phyloP scores from a whole-genome alignment of 2,888 invertebrate genomes.

The Anodontia alba region DNA sequence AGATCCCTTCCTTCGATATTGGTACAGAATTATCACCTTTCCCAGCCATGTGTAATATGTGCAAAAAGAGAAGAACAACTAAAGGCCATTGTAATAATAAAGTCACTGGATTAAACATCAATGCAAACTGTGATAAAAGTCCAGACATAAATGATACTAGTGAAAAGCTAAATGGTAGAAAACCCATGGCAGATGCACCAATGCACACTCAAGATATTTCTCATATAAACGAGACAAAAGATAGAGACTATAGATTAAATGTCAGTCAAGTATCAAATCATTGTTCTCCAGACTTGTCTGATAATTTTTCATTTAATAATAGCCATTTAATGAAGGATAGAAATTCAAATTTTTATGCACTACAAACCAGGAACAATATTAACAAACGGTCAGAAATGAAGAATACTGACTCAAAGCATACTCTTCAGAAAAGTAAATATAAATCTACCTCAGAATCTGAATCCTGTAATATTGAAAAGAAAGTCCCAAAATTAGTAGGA shows the following conservation, averaged over 20 bases:
- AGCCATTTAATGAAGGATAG: conserved; percentile 48
- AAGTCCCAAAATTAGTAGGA: not conserved
- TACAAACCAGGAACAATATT: conserved; percentile 41
- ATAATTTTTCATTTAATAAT: conserved; percentile 15
- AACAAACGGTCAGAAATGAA: not conserved
- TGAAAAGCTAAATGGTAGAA: not conserved
- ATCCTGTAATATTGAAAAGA: not conserved
- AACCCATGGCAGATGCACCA: not conserved
- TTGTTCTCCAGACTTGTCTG: not conserved
- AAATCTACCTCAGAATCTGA: not conserved
- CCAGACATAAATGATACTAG: not conserved
- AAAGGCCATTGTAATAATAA: not conserved
- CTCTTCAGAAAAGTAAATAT: not conserved
- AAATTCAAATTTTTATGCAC: conserved; percentile 48
- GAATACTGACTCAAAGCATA: not conserved
- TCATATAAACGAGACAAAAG: not conserved
- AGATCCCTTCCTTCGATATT: not conserved
- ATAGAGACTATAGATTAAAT: not conserved
- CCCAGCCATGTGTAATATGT: conserved; percentile 21
- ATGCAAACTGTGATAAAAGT: not conserved
- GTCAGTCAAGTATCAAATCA: not conserved
- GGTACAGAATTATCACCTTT: conserved; percentile 27
- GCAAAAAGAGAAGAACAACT: not conserved
- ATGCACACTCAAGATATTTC: not conserved
- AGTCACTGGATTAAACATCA: not conserved